Conservation (phyloP, 1,140 invertebrate genomes). For the Pygmarrhopalites habei region DNA sequence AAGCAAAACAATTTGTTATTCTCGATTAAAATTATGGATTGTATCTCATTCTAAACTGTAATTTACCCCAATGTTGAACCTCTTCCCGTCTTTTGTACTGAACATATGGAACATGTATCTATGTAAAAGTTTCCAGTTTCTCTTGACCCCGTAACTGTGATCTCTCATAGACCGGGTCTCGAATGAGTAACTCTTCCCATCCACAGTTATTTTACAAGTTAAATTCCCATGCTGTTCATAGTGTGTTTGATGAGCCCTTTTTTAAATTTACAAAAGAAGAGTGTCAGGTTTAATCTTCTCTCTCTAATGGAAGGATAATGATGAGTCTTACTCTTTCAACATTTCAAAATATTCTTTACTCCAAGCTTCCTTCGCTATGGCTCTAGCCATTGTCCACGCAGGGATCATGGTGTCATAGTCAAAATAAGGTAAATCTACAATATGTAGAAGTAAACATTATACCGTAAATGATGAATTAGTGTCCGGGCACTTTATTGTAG, state of each 20-base stretch:
- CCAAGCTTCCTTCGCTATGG: slow-evolving; percentile 59
- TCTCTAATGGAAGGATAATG: slow-evolving; percentile 12
- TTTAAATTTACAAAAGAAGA: slow-evolving; percentile 35
- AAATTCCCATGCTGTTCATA: slow-evolving; percentile 62
- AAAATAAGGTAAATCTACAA: slow-evolving; percentile 49
- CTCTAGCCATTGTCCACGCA: slow-evolving; percentile 51
- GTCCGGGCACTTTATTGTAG: too few relatives aligned
- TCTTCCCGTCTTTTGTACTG: slow-evolving; percentile 55
- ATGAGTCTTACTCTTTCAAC: slow-evolving; percentile 53
- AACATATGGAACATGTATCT: slow-evolving; percentile 64
- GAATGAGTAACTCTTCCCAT: slow-evolving; percentile 47
- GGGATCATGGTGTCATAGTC: slow-evolving; percentile 61
- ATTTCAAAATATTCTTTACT: slow-evolving; percentile 56
- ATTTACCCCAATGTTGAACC: slow-evolving; percentile 55
- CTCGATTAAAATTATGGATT: too few relatives aligned
- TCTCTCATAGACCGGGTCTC: slow-evolving; percentile 53
- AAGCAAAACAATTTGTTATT: too few relatives aligned
- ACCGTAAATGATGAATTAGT: too few relatives aligned
- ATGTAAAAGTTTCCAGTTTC: slow-evolving; percentile 64
- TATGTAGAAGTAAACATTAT: too few relatives aligned
- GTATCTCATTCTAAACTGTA: too few relatives aligned
- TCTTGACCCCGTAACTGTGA: slow-evolving; percentile 60
- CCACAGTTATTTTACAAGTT: slow-evolving; percentile 48
- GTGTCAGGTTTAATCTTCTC: slow-evolving; percentile 5
- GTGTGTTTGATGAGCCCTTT: slow-evolving; percentile 64